Evolutionary conservation across 64 coral and sea anemone genomes (phyloP).

Genomic region (Stichodactyla mertensii): DNA sequence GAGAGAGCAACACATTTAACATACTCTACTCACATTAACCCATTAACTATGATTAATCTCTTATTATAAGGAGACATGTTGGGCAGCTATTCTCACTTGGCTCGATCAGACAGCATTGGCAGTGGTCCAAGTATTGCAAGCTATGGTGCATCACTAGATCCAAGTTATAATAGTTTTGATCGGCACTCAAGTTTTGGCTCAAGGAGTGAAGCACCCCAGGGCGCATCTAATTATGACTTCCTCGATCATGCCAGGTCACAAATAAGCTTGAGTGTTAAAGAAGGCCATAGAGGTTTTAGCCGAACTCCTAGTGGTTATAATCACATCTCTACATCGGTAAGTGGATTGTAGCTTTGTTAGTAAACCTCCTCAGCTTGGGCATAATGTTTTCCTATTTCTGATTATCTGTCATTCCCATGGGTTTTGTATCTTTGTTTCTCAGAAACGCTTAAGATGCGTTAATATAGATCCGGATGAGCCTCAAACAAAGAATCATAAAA

Average conservation of each 20-base stretch:
- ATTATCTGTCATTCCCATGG: no score
- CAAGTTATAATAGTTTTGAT: slow-evolving; percentile 58
- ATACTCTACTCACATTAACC: no score
- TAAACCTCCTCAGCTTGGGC: no score
- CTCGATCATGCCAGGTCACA: slow-evolving; percentile 55
- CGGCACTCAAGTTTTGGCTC: slow-evolving; percentile 75
- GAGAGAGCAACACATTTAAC: no score
- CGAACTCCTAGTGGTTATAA: slow-evolving; percentile 20
- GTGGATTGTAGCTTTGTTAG: background rate
- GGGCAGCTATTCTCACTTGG: slow-evolving; percentile 58
- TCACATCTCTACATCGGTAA: slow-evolving; percentile 52
- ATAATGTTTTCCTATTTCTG: no score
- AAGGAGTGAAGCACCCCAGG: background rate
- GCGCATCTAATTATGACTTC: slow-evolving; percentile 47
- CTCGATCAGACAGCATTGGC: slow-evolving; percentile 65
- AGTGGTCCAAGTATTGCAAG: slow-evolving; percentile 70
- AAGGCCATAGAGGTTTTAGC: slow-evolving; percentile 28
- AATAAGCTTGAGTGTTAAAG: slow-evolving; percentile 46
- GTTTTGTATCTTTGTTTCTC: no score
- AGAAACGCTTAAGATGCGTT: no score
- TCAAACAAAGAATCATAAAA: no score
- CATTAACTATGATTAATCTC: no score
- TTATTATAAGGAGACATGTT: background rate
- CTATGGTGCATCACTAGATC: slow-evolving; percentile 39
- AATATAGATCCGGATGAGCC: no score